Conservation (phyloP, 2,888 invertebrate genomes). For the Galeopsomyia nigrocyanea region DNA sequence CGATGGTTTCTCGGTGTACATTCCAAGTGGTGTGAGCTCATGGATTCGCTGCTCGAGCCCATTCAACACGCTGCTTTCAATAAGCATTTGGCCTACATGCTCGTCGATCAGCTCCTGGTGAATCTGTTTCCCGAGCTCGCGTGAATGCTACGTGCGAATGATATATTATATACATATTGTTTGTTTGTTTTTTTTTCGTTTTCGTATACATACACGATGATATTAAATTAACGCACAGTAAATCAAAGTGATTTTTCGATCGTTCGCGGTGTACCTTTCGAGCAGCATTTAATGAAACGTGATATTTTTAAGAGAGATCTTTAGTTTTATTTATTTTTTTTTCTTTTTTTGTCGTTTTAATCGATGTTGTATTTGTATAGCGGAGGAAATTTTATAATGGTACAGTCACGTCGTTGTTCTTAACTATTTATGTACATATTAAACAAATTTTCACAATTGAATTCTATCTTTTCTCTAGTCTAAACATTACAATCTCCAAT, state of each 20-base stretch:
- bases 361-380: slow-evolving; percentile 16
- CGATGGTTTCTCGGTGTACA: slow-evolving; percentile 61
- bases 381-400: slow-evolving; percentile 33
- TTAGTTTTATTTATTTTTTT: slow-evolving; percentile 12
- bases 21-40: slow-evolving; percentile 60
- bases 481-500: background rate
- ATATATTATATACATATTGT: background rate
- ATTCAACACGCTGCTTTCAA: slow-evolving; percentile 73
- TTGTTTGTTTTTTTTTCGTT: background rate
- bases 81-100: slow-evolving; percentile 80
- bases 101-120: slow-evolving; percentile 81
- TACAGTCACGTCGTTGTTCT: slow-evolving; percentile 21
- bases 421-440: slow-evolving; percentile 44
- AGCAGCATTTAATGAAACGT: slow-evolving; percentile 44
- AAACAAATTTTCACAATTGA: slow-evolving; percentile 20
- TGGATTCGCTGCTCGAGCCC: slow-evolving; percentile 63
- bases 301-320: slow-evolving; percentile 37
- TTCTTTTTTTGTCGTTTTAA: slow-evolving; percentile 16
- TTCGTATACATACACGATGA: slow-evolving; percentile 24
- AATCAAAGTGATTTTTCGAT: slow-evolving; percentile 28
- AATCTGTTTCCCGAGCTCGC: slow-evolving; percentile 83
- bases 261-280: slow-evolving; percentile 33
- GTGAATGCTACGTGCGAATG: slow-evolving; percentile 38
- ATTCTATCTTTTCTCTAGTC: background rate
- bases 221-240: slow-evolving; percentile 43